phyloP scores from a whole-genome alignment of 2,888 invertebrate species.

The Pandemis cinnamomeana region DNA sequence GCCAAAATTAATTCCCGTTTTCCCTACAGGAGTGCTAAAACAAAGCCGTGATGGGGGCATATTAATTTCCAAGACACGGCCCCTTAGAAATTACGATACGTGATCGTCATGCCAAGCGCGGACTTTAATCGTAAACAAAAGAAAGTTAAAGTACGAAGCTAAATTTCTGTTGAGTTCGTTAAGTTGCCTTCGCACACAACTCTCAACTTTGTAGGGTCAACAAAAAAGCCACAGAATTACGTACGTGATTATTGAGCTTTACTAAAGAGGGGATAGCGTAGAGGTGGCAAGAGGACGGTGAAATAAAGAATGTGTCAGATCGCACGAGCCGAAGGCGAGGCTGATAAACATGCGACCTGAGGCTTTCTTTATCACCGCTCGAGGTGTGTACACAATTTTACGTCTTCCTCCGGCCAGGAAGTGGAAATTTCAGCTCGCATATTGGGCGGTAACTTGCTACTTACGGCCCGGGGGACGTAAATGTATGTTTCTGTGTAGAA shows the following conservation, averaged over 20 bases:
- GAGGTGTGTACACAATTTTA: no score
- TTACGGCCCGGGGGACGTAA: no score
- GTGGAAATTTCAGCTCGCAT: no score
- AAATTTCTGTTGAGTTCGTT: constrained; percentile 37
- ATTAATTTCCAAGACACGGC: constrained; percentile 11
- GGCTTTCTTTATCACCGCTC: no score
- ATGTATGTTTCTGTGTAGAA: no score
- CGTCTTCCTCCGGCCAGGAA: no score
- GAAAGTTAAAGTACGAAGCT: constrained; percentile 32
- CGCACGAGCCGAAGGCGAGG: no score
- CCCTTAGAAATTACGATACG: constrained; percentile 18
- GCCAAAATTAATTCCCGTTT: neutral
- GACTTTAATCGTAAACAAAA: constrained; percentile 41
- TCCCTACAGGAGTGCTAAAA: neutral
- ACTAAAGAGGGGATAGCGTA: neutral
- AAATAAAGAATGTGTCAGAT: no score
- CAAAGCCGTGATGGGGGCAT: neutral
- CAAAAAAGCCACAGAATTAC: constrained; percentile 42
- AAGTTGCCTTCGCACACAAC: constrained; percentile 36
- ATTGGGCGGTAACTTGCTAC: no score
- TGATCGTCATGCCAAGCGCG: constrained; percentile 20
- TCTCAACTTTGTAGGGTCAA: constrained; percentile 36
- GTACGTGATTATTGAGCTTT: constrained; percentile 41
- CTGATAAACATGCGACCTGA: no score
- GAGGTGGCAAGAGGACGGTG: neutral